Conservation (phyloP, 2,888 invertebrate genomes). For the Nebria brevicollis region DNA sequence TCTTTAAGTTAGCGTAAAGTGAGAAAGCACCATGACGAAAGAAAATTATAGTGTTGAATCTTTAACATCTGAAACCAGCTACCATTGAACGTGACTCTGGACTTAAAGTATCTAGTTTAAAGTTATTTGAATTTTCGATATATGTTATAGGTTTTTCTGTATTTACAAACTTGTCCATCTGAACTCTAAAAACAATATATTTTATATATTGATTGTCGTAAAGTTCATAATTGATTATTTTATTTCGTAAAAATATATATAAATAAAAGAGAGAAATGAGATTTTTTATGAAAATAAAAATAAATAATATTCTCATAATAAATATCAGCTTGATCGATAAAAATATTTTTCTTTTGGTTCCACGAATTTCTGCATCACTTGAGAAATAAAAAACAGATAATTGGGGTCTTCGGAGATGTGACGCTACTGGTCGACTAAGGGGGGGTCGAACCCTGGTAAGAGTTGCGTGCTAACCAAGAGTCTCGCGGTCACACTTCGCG, state of each 20-base stretch:
- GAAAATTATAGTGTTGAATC: background rate
- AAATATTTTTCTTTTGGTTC: background rate
- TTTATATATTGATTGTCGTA: too few species aligned
- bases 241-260: too few species aligned
- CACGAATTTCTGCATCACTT: background rate
- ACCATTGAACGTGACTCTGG: background rate
- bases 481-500: slow-evolving; percentile 52
- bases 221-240: too few species aligned
- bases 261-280: too few species aligned
- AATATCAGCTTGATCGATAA: background rate
- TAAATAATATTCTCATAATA: background rate
- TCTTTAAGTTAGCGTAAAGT: background rate
- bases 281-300: too few species aligned
- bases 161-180: background rate
- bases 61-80: background rate
- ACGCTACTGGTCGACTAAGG: slow-evolving; percentile 9
- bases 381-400: background rate
- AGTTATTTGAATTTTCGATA: background rate
- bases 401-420: background rate
- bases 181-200: background rate
- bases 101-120: background rate
- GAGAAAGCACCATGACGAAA: background rate
- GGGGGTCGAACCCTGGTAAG: background rate
- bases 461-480: slow-evolving; percentile 36
- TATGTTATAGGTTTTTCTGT: background rate